Evolutionary conservation across 1,140 invertebrate species (phyloP), one percentile per base, ranked within the genome.

Genomic region (Oedothorax gibbosus): DNA sequence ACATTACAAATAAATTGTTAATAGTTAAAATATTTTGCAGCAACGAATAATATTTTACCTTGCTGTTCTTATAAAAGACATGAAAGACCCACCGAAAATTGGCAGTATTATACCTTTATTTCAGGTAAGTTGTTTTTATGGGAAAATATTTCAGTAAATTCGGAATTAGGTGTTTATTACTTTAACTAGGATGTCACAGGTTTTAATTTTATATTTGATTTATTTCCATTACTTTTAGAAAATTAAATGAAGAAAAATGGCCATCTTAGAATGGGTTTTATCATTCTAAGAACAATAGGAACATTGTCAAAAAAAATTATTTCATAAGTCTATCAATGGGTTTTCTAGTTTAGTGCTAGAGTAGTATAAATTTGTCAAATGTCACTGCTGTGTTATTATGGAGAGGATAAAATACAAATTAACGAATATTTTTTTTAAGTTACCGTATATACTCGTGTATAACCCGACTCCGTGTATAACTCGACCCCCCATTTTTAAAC

Each of bases 21-120:
- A 49, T 12, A 49, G 8, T 8, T 49, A 60, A n/a, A 62, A 14
- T 64, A 53, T 65, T 76, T 69, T 85, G 2, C 62, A 85, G 82
- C 75, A 85, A 50, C 50, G 84, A 72, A 75, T 85, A 85, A 68
- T 85, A 54, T 79, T 79, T 85, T 85, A 85, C 56, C 73, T 85
- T 35, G 84, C 84, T 54, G 68, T 85, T 65, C 53, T 85, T 10
- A 56, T 85, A 53, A 77, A 69, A 49, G 84, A 85, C 50, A 62
- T 71, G 8, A 76, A 84, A 49, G 72, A 78, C 7, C 75, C 84
- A 9, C 53, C 72, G 10, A 78, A 76, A 69, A 71, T 85, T 20
- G 49, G 62, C 11, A 62, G 54, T 15, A 69, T 79, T 51, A 35
- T 72, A 12, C 84, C 84, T 64, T 62, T 85, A 20, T 85, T 85